Evolutionary conservation across 2,113 vertebrate genomes (phyloP).

Genomic region (Macrotis lagotis): DNA sequence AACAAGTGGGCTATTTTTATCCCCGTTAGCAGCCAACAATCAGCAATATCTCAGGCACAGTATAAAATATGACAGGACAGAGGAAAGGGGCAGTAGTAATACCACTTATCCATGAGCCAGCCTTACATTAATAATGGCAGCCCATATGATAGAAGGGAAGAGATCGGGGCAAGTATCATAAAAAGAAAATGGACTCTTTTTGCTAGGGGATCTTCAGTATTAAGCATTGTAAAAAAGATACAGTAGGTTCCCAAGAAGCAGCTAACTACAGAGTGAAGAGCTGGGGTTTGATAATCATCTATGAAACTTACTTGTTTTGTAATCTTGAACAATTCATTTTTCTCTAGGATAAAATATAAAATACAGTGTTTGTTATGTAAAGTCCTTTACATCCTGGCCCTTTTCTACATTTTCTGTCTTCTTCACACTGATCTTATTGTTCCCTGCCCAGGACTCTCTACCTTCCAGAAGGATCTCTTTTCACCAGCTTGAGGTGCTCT

Average conservation of each 20-base stretch:
- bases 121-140: conserved; percentile 31
- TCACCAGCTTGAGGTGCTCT: neutral
- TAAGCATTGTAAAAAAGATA: neutral
- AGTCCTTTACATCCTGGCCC: neutral
- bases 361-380: neutral
- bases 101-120: conserved; percentile 35
- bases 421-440: neutral
- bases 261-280: too few relatives aligned
- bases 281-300: neutral
- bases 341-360: neutral
- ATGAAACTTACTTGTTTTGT: neutral
- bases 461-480: neutral
- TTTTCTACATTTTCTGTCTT: neutral
- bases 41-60: conserved; percentile 60
- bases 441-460: neutral
- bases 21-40: conserved; percentile 59
- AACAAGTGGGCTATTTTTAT: conserved; percentile 79
- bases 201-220: conserved; percentile 8
- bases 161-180: neutral
- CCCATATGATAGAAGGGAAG: conserved; percentile 16
- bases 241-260: neutral
- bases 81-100: conserved; percentile 68
- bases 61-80: conserved; percentile 74
- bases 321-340: neutral
- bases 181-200: neutral